phyloP scores from a whole-genome alignment of 2,888 invertebrate species.

The Heliothis peltigera region DNA sequence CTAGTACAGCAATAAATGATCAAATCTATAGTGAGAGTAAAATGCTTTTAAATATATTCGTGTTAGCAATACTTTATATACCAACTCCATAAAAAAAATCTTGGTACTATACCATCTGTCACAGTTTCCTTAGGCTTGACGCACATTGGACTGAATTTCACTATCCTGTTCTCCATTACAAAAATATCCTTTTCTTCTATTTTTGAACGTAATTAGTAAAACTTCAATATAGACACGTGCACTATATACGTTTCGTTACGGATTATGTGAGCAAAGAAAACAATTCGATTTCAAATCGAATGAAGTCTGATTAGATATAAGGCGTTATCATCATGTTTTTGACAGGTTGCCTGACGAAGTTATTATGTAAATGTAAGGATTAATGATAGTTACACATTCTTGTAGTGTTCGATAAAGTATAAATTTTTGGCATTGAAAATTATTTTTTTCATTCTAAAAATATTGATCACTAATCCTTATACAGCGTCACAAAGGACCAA shows the following conservation, averaged over 20 bases:
- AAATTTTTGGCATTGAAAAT: neutral
- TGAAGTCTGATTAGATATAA: constrained; percentile 81
- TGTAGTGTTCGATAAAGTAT: constrained; percentile 11
- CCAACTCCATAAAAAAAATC: constrained; percentile 4
- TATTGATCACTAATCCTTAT: too few relatives aligned
- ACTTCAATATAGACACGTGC: constrained; percentile 51
- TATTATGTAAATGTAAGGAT: constrained; percentile 61
- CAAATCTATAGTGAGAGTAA: too few relatives aligned
- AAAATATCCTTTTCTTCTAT: constrained; percentile 1
- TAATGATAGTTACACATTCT: constrained; percentile 34
- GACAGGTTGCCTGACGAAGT: constrained; percentile 56
- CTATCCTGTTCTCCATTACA: constrained; percentile 74
- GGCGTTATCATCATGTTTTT: constrained; percentile 73
- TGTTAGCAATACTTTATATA: too few relatives aligned
- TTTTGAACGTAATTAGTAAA: constrained; percentile 6
- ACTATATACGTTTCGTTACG: constrained; percentile 66
- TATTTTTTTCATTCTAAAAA: too few relatives aligned
- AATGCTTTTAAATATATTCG: too few relatives aligned
- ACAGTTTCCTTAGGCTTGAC: constrained; percentile 72
- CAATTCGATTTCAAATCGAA: constrained; percentile 71
- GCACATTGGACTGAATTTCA: constrained; percentile 68
- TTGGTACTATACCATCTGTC: constrained; percentile 74
- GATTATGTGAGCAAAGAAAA: constrained; percentile 68
- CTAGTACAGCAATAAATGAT: too few relatives aligned
- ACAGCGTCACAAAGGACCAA: too few relatives aligned